phyloP scores from a whole-genome alignment of 2,888 invertebrate species.

The Drosophila fulvimacula region DNA sequence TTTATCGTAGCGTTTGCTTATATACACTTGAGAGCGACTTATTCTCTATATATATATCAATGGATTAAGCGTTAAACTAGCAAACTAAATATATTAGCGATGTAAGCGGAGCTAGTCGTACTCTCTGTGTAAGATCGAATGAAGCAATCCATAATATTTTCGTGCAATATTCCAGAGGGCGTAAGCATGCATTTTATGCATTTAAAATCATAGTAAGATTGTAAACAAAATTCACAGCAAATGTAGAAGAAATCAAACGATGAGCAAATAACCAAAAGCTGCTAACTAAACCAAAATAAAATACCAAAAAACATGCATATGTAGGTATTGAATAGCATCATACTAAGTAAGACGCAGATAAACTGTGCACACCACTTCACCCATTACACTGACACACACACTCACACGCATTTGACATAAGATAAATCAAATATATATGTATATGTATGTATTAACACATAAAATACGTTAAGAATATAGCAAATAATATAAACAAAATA shows the following conservation, averaged over 20 bases:
- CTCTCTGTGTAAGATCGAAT: slow-evolving; percentile 1
- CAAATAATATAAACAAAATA: slow-evolving; percentile 70
- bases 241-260: slow-evolving; percentile 72
- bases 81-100: slow-evolving; percentile 44
- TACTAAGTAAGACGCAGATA: slow-evolving; percentile 42
- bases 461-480: slow-evolving; percentile 68
- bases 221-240: slow-evolving; percentile 39
- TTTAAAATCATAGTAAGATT: slow-evolving; percentile 57
- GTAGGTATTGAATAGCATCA: slow-evolving; percentile 53
- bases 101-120: slow-evolving; percentile 31
- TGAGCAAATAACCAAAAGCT: slow-evolving; percentile 78
- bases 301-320: slow-evolving; percentile 25
- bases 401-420: slow-evolving; percentile 19
- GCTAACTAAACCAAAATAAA: slow-evolving; percentile 63
- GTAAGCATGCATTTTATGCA: slow-evolving; percentile 62
- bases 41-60: slow-evolving; percentile 23
- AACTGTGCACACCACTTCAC: slow-evolving; percentile 35
- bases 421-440: slow-evolving; percentile 27
- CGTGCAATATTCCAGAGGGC: slow-evolving; percentile 66
- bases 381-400: slow-evolving; percentile 29
- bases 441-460: slow-evolving; percentile 44
- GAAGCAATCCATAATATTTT: slow-evolving; percentile 58
- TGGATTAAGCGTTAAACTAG: slow-evolving; percentile 49
- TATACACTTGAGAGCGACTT: slow-evolving; percentile 25
- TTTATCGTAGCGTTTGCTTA: slow-evolving; percentile 23